Conservation (phyloP, 1,140 invertebrate species). For the Bombus superbus region DNA sequence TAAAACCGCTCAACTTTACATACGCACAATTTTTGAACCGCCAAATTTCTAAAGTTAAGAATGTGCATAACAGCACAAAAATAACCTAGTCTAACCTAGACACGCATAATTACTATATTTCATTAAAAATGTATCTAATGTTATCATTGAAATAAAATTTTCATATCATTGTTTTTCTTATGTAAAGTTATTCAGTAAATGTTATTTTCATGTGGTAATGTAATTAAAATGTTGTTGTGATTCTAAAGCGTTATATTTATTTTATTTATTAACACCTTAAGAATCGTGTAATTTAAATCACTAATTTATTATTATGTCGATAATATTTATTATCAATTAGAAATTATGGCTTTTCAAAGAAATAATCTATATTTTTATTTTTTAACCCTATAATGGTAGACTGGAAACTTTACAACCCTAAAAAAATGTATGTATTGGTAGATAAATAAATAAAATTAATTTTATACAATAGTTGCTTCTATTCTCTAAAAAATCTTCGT, state of each 20-base stretch:
- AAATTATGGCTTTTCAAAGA: neutral
- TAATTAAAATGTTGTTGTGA: neutral
- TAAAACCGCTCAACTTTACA: too few species aligned
- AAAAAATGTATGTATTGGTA: too few species aligned
- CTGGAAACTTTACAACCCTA: too few species aligned
- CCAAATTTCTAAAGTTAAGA: too few species aligned
- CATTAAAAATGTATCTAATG: neutral
- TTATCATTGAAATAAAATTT: neutral
- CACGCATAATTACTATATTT: neutral
- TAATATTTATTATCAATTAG: neutral
- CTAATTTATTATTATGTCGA: neutral
- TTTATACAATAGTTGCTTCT: too few species aligned
- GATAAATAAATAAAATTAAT: too few species aligned
- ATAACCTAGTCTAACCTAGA: neutral
- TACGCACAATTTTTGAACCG: too few species aligned
- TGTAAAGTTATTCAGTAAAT: neutral
- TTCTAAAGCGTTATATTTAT: neutral
- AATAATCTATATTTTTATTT: neutral
- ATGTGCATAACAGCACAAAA: too few species aligned
- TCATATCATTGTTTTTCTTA: neutral
- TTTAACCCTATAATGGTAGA: neutral
- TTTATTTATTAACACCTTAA: neutral
- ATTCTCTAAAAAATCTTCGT: too few species aligned
- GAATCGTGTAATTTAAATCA: neutral
- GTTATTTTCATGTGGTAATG: neutral